These are phyloP conservation scores for Netelia inedita DNA, from an alignment of 2,888 invertebrate genomes.

Conservation along the genomic window DNA sequence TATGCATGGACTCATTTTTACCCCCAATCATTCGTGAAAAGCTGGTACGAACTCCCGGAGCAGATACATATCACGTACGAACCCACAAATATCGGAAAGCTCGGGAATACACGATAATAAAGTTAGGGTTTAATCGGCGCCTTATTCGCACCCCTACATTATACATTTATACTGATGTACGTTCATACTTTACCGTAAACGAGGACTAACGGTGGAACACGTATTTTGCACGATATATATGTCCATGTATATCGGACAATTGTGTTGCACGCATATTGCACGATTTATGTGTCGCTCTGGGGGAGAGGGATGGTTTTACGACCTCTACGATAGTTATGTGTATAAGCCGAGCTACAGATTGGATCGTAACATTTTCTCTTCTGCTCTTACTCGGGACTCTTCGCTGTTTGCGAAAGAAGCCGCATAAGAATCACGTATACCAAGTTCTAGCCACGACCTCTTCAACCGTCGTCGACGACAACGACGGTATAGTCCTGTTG, in stretches of 20 bases:
- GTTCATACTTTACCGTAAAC: neutral
- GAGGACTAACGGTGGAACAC: constrained; percentile 20
- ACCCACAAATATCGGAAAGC: neutral
- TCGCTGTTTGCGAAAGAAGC: constrained; percentile 17
- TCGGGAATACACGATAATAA: neutral
- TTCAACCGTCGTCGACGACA: neutral
- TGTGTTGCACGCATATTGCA: constrained; percentile 52
- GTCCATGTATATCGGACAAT: constrained; percentile 13
- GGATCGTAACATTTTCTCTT: constrained; percentile 55
- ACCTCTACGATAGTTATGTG: constrained; percentile 26
- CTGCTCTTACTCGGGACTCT: neutral
- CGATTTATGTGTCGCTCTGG: constrained; percentile 54
- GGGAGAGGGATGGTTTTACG: constrained; percentile 50
- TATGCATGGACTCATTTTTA: too few species aligned
- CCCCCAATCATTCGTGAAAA: too few species aligned
- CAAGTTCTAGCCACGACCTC: neutral
- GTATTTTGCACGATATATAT: neutral
- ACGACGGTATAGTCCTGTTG: neutral
- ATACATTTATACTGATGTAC: neutral
- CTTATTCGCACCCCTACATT: neutral
- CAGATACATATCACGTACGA: neutral
- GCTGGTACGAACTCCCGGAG: neutral
- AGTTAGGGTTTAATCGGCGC: neutral
- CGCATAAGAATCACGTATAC: constrained; percentile 8
- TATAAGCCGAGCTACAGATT: constrained; percentile 46